Base-by-base conservation (phyloP, 2,113 vertebrate genomes). In the Sus scrofa region DNA sequence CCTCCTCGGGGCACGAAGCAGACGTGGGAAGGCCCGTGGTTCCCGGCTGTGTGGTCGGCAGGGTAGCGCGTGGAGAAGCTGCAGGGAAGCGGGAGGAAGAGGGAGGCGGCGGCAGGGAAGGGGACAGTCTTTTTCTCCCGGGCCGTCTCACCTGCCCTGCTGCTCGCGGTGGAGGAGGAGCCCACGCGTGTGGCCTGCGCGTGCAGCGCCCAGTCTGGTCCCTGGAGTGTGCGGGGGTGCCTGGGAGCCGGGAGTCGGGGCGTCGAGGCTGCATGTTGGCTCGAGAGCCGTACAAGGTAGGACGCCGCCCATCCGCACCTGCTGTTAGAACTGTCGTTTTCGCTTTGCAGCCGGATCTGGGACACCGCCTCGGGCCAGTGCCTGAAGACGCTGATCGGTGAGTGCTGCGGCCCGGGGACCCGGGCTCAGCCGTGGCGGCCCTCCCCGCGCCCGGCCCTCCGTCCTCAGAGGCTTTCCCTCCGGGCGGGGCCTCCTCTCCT, bases 341-440 rank as follows among this genome's bases (percentile, higher is more conserved):
- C 27, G 19, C 20, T 24, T 95, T 90, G 30, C 97, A 99, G 99
- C 95, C 99, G 99, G 93, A 99, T 99, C 98, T 99, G 99, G 99
- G 99, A 99, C 98, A 99, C 99, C 0, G 99, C 99, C 2, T 99
- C 99, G 0, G 99, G 99, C 11, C 99, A 99, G 99, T 99, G 99
- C 98, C 98, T 99, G 98, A 99, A 99, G 99, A 99, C 99, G 0
- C 99, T 99, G 95, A 99, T 99, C 22, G 99, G 99, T 99, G 97
- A 99, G 99, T 95, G 71, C 26, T 13, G n/a, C 6, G 44, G 44
- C 44, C 44, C 44, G 44, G 44, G 44, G 44, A 44, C 44, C 44
- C 44, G 54, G 54, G 54, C 10, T 56, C 8, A 3, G n/a, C 67
- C 3, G 8, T 70, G 34, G 8, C 3, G 18, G 32, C 67, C 10